A percentile compares a stretch with the other conserved stretches of the same genome.
Evolutionary conservation across 2,113 vertebrate genomes (phyloP).

Genomic region (Hepsetus odoe): DNA sequence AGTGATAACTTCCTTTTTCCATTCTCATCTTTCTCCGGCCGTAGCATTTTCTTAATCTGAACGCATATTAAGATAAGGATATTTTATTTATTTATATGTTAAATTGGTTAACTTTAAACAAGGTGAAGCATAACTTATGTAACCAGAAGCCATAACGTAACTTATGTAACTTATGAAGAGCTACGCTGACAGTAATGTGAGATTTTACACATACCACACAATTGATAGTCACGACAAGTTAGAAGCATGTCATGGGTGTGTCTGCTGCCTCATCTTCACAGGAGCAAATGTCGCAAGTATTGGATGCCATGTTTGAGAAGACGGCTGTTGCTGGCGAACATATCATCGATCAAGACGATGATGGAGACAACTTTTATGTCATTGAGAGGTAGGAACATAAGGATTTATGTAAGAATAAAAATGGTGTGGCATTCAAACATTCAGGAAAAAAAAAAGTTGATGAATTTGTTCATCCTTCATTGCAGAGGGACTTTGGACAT

Average conservation of each 20-base stretch:
- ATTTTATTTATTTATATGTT: too few relatives aligned
- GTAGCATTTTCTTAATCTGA: neutral
- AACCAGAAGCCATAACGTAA: too few relatives aligned
- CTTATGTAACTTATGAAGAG: too few relatives aligned
- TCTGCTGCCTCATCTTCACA: constrained; percentile 59
- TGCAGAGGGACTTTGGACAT: constrained; percentile 92
- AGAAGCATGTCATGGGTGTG: neutral
- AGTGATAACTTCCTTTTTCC: neutral
- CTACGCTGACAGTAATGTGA: neutral
- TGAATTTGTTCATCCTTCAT: constrained; percentile 2
- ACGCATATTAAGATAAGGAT: too few relatives aligned
- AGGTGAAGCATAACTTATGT: too few relatives aligned
- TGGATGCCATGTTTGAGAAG: constrained; percentile 99
- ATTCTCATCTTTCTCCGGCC: neutral
- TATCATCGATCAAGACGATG: constrained; percentile 96
- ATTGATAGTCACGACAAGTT: neutral
- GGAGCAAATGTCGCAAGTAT: constrained; percentile 97
- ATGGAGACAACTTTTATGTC: constrained; percentile 98
- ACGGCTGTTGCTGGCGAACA: constrained; percentile 87
- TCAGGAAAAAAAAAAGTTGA: neutral
- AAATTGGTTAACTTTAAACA: too few relatives aligned
- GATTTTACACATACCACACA: too few relatives aligned
- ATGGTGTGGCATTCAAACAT: neutral
- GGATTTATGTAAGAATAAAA: neutral
- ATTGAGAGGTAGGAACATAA: constrained; percentile 83